Evolutionary conservation across 2,113 vertebrate genomes (phyloP).

Genomic region (Microtus montanus): DNA sequence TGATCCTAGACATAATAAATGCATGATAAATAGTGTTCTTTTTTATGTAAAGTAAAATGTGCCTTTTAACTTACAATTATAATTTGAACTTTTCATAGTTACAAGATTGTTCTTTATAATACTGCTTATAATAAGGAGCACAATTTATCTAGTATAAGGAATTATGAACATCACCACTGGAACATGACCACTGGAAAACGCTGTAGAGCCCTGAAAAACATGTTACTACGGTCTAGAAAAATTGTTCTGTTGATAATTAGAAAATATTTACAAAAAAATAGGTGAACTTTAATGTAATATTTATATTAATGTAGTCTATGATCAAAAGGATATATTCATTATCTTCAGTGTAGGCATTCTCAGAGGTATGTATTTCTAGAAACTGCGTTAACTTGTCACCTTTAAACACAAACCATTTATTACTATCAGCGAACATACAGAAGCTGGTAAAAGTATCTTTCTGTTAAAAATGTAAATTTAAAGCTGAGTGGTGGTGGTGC

Average conservation of each 20-base stretch:
- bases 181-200: background rate
- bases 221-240: conserved; percentile 5
- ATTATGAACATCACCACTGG: conserved; percentile 3
- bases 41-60: background rate
- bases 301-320: background rate
- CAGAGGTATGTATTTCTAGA: background rate
- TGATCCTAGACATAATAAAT: background rate
- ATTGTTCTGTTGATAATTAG: background rate
- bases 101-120: conserved; percentile 21
- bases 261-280: background rate
- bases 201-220: background rate
- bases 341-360: conserved; percentile 7
- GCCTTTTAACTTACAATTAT: background rate
- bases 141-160: background rate
- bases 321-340: background rate
- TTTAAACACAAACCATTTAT: background rate
- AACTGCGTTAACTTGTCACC: background rate
- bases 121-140: background rate
- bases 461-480: background rate
- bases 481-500: no score
- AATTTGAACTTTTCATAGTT: background rate
- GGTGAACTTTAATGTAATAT: conserved; percentile 9
- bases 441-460: background rate
- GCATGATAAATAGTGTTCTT: background rate
- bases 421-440: background rate